Conservation (phyloP, 2,113 vertebrate genomes). For the Calidris pugnax region DNA sequence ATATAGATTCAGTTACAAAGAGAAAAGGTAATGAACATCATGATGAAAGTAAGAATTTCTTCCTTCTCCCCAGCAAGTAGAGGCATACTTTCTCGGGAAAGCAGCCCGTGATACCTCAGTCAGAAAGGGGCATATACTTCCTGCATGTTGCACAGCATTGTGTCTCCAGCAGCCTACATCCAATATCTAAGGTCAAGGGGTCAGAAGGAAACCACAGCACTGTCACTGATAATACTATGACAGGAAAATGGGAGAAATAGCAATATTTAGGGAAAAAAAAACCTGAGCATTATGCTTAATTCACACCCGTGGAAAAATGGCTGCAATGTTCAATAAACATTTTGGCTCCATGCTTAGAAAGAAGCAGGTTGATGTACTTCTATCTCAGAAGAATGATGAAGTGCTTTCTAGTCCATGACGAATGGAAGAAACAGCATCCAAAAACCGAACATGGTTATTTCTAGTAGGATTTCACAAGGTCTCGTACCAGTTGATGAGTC, state of each 20-base stretch:
- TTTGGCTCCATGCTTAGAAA: not conserved
- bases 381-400: not conserved
- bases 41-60: not conserved
- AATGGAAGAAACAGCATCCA: not conserved
- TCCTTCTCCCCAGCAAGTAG: not conserved
- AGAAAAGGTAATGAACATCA: not conserved
- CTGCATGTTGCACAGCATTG: not conserved
- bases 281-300: not conserved
- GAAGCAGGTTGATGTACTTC: not conserved
- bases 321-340: not conserved
- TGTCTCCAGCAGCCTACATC: not conserved
- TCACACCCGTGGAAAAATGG: not conserved
- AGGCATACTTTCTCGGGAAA: fast-evolving
- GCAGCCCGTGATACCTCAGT: not conserved
- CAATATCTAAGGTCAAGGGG: not conserved
- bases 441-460: not conserved
- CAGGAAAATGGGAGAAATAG: not conserved
- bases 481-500: not conserved
- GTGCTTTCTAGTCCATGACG: not conserved
- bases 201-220: not conserved
- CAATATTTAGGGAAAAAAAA: not conserved
- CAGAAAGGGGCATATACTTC: not conserved
- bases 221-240: not conserved
- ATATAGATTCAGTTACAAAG: not conserved
- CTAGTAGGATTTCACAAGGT: not conserved